Base-by-base conservation (phyloP, 2,113 vertebrate genomes). In the Lepisosteus osseus region DNA sequence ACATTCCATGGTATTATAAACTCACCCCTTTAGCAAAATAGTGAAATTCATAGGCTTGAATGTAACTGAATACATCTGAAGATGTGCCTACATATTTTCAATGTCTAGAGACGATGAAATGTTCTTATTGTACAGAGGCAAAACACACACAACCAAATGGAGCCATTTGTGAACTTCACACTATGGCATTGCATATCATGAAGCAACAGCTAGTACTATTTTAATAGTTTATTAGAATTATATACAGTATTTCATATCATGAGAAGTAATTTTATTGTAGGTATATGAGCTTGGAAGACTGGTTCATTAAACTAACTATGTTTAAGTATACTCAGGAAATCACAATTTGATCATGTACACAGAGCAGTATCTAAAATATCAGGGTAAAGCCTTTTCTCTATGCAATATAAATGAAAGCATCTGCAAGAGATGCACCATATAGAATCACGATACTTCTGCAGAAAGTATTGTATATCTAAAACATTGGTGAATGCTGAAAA, bases 1-100 rank as follows among this genome's bases (percentile, higher is more conserved):
- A 65, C 70, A 72, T 72, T 72, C 70, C 70, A 65, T 42, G 8
- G 70, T 72, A 64, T 72, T 61, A 72, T 51, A 14, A 47, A 72
- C 45, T 65, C 15, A 51, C 13, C 51, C 61, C 47, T 51, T 41
- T 13, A 57, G 61, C 51, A 7, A 71, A 65, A 71, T 15, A 51
- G 9, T 13, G 67, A 64, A 74, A 69, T 54, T 12, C 4, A 2
- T 64, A 65, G 51, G 55, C 54, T 43, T 41, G 47, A 62, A 11
- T 14, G 72, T 55, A 72, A 72, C 47, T 12, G 12, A 65, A 74
- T 56, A 69, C 67, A 13, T n/a, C 40, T 65, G 14, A 51, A 63
- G 47, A 15, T 11, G 13, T 72, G 61, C 62, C 61, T 14, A 61
- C 56, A 43, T 72, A 54, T 72, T 54, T 54, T 55, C 61, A 55